A percentile compares a stretch with the other conserved stretches of the same genome.
Conservation (phyloP, 1,140 invertebrate genomes). For the Lucilia sericata region DNA sequence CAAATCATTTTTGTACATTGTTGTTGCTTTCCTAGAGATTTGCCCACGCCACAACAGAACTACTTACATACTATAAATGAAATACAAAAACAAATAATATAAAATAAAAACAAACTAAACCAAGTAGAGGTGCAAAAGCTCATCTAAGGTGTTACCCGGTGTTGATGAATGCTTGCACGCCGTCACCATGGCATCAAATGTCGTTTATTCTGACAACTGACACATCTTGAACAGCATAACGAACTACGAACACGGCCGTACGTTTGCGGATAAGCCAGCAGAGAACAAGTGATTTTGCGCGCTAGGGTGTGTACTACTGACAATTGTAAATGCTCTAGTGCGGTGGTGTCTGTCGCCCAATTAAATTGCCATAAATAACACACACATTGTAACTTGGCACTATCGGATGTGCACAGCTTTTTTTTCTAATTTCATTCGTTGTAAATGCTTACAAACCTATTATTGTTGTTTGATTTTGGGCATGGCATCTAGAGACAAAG, state of each 20-base stretch:
- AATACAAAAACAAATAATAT: neutral
- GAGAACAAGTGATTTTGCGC: constrained; percentile 38
- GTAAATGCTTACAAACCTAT: neutral
- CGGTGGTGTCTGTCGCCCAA: constrained; percentile 40
- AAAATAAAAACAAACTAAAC: neutral
- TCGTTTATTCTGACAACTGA: constrained; percentile 38
- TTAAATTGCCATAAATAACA: constrained; percentile 42
- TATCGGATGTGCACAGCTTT: constrained; percentile 30
- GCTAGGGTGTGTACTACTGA: constrained; percentile 29
- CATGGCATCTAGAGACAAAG: constrained; percentile 31
- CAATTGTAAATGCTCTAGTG: neutral
- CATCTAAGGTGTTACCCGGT: constrained; percentile 36
- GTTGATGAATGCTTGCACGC: constrained; percentile 39
- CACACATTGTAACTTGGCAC: constrained; percentile 18
- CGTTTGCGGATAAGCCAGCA: neutral
- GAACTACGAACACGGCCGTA: constrained; percentile 2
- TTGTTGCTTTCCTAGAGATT: constrained; percentile 5
- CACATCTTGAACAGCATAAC: constrained; percentile 19
- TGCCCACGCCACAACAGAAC: constrained; percentile 11
- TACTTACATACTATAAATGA: too few relatives aligned
- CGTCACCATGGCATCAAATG: constrained; percentile 38
- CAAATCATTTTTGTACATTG: neutral
- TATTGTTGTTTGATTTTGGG: constrained; percentile 17
- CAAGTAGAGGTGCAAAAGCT: constrained; percentile 28
- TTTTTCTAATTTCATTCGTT: neutral